Evolutionary conservation across 1,140 invertebrate genomes (phyloP), one percentile per base, ranked within the genome.

Genomic region (Galendromus occidentalis): DNA sequence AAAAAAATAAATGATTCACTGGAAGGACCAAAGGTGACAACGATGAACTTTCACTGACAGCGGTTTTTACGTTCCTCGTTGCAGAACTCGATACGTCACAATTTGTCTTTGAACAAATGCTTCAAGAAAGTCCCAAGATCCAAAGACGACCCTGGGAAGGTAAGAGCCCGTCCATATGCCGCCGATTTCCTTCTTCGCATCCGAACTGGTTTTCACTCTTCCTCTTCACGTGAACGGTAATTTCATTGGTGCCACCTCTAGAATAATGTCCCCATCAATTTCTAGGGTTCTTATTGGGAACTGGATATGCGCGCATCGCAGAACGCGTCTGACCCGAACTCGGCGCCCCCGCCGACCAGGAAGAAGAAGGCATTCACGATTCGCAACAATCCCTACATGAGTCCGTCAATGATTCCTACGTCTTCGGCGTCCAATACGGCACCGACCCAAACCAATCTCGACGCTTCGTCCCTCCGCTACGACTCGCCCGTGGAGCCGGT

Each of bases 41-140:
- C n/a, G n/a, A n/a, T n/a, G n/a, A n/a, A n/a, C n/a, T n/a, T 7
- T 47, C 7, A 47, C 51, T 14, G 25, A 59, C 14, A 41, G 18
- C 29, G 17, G 29, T 64, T 65, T 29, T 7, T 28, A 45, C 20
- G n/a, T 65, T 65, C 59, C 47, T 64, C 17, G 41, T 69, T 67
- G 20, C 75, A 80, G 71, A 79, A 80, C 71, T 79, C 76, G 25
- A 79, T 80, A 25, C 73, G 79, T 7, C 79, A 80, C 69, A 80
- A 80, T 70, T 70, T 80, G 44, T 79, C 77, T 1, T 71, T 80
- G 29, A 80, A 79, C 69, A 79, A 80, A 68, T 84, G 79, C 73
- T 85, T 85, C 72, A 79, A 82, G 68, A 83, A 82, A 72, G 80
- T 83, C 66, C 78, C 81, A 7, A 75, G 82, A 47, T 79, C 79